Evolutionary conservation across 1,140 invertebrate genomes (phyloP), one percentile per base, ranked within the genome.

Genomic region (Aplysia californica): DNA sequence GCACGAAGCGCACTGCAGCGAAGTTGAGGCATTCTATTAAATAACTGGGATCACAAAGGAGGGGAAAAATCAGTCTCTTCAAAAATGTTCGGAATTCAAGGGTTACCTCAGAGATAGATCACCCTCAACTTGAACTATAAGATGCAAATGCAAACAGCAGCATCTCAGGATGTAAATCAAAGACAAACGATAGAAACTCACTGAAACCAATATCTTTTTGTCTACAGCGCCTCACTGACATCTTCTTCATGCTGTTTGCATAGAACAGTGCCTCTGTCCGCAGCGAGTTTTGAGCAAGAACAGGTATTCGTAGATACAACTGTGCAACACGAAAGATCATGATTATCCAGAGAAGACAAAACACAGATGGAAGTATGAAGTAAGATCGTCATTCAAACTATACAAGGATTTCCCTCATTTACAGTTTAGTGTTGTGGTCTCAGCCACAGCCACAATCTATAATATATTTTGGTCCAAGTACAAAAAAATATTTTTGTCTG

Each of bases 241-340:
- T 75, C 61, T 75, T 75, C 61, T 66, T 75, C 72, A 75, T 75
- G 35, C 72, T 44, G 72, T 75, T 75, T 58, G 59, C 26, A 75
- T 75, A 75, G 2, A 75, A 41, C 55, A 75, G 18, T 41, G 72
- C 39, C 55, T 66, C 72, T 21, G 55, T 39, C 21, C 72, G 58
- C 26, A 75, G 3, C 4, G 72, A 31, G n/a, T 65, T 61, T 50
- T 65, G 41, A 66, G 61, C 29, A 41, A 75, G 61, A 3, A 75
- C 39, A 36, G 72, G 72, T 29, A 75, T 65, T 35, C 72, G 41
- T 39, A 41, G 59, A 66, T 58, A 75, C 41, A 75, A 75, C 72
- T 75, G 61, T n/a, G n/a, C n/a, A n/a, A n/a, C n/a, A n/a, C n/a
- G n/a, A n/a, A n/a, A n/a, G n/a, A n/a, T n/a, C n/a, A n/a, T n/a